These are phyloP conservation scores for Axis porcinus DNA, from an alignment of 2,113 vertebrate genomes.

Conservation along the genomic window DNA sequence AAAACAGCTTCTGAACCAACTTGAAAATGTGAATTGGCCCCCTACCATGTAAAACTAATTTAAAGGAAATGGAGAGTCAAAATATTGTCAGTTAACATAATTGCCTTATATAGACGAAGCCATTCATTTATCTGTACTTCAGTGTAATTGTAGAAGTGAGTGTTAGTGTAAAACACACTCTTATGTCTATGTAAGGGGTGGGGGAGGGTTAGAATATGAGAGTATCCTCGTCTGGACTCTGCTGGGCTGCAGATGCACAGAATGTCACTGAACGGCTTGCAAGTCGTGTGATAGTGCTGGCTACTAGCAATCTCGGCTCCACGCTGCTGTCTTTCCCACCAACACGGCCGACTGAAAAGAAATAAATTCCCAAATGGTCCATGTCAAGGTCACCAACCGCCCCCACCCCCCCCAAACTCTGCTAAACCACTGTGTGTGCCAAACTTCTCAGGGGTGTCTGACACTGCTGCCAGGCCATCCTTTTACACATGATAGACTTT, in stretches of 20 bases:
- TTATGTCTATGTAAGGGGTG: not conserved
- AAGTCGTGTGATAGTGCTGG: not conserved
- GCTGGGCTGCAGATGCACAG: not conserved
- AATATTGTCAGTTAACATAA: slow-evolving; percentile 62
- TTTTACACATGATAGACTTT: not conserved
- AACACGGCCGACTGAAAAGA: not conserved
- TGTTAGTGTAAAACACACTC: not conserved
- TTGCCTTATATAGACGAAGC: slow-evolving; percentile 34
- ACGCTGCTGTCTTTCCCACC: not conserved
- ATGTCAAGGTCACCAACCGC: not conserved
- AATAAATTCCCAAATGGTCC: not conserved
- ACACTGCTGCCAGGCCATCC: rapidly evolving
- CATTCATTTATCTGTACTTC: slow-evolving; percentile 39
- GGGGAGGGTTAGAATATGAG: not conserved
- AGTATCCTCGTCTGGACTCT: not conserved
- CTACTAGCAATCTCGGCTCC: not conserved
- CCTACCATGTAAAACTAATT: slow-evolving; percentile 63
- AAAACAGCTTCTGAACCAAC: slow-evolving; percentile 39
- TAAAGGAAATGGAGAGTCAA: slow-evolving; percentile 62
- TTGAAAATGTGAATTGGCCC: slow-evolving; percentile 49
- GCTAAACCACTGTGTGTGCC: not conserved
- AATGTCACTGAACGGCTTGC: not conserved
- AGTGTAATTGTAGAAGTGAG: not conserved
- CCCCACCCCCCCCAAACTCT: not conserved
- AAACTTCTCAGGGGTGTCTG: not conserved